phyloP scores from a whole-genome alignment of 2,888 invertebrate genomes.

The Cheilosia soror region DNA sequence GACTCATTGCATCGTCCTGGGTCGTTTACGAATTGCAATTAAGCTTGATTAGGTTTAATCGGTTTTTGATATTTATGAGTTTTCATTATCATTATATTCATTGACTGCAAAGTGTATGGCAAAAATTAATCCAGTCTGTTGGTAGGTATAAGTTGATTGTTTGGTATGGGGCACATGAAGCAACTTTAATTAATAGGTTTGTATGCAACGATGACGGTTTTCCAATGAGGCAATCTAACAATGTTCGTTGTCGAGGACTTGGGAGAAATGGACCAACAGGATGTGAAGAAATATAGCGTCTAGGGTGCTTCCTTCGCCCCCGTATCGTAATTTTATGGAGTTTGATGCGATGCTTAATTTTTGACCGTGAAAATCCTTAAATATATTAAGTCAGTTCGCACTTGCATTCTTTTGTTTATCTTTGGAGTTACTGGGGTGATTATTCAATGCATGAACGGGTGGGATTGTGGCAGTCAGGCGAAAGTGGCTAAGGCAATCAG shows the following conservation, averaged over 20 bases:
- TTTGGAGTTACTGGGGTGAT: neutral
- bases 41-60: slow-evolving; percentile 80
- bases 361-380: neutral
- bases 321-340: neutral
- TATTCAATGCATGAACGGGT: neutral
- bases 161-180: slow-evolving; percentile 30
- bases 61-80: slow-evolving; percentile 79
- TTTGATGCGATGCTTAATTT: too few species aligned
- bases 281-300: slow-evolving; percentile 22
- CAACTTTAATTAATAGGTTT: slow-evolving; percentile 51
- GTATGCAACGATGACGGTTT: slow-evolving; percentile 27
- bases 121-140: slow-evolving; percentile 66
- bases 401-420: slow-evolving; percentile 37
- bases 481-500: too few species aligned
- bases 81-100: slow-evolving; percentile 79
- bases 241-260: neutral
- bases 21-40: slow-evolving; percentile 77
- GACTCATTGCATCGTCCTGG: slow-evolving; percentile 35
- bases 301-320: neutral
- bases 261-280: slow-evolving; percentile 44
- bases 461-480: too few species aligned
- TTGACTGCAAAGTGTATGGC: slow-evolving; percentile 73
- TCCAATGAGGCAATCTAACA: neutral
- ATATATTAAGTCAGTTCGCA: slow-evolving; percentile 10
- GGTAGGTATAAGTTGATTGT: slow-evolving; percentile 39